Percentiles rank a stretch among this genome's conserved stretches.
Evolutionary conservation across 2,888 invertebrate species (phyloP).

Genomic region (Metacarcinus magister): DNA sequence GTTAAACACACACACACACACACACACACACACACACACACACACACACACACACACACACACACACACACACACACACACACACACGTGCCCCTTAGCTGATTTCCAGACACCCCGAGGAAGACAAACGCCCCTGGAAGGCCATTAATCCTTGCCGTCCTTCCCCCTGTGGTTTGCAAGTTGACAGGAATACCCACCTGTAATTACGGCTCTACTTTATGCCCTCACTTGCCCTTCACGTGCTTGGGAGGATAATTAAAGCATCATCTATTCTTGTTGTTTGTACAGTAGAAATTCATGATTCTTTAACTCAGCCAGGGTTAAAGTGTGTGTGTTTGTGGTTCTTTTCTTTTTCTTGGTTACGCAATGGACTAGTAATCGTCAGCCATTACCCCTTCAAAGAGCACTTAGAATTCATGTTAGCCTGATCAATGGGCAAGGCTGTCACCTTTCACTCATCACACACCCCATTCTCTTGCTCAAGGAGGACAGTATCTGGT

Average conservation of each 20-base stretch:
- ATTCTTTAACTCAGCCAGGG: neutral
- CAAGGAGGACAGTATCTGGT: too few relatives aligned
- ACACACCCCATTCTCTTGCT: too few relatives aligned
- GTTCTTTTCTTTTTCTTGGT: neutral
- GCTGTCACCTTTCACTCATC: too few relatives aligned
- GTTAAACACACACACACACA: constrained; percentile 38
- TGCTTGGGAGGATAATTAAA: neutral
- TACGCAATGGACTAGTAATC: too few relatives aligned
- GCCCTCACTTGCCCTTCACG: neutral
- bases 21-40: constrained; percentile 41
- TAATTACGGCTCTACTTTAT: neutral
- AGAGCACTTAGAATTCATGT: too few relatives aligned
- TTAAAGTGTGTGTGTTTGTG: neutral
- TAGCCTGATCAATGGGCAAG: too few relatives aligned
- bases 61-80: constrained; percentile 26
- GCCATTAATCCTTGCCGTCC: neutral
- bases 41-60: constrained; percentile 27
- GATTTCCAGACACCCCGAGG: neutral
- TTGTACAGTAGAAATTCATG: neutral
- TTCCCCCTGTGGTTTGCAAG: neutral
- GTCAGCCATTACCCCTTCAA: too few relatives aligned
- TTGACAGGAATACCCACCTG: constrained; percentile 16
- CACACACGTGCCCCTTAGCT: neutral
- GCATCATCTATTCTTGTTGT: neutral
- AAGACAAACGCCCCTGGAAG: neutral